Percentiles rank a stretch among this genome's conserved stretches.
Conservation (phyloP, 2,797 vertebrate genomes). For the Arrhamphus sclerolepis region DNA sequence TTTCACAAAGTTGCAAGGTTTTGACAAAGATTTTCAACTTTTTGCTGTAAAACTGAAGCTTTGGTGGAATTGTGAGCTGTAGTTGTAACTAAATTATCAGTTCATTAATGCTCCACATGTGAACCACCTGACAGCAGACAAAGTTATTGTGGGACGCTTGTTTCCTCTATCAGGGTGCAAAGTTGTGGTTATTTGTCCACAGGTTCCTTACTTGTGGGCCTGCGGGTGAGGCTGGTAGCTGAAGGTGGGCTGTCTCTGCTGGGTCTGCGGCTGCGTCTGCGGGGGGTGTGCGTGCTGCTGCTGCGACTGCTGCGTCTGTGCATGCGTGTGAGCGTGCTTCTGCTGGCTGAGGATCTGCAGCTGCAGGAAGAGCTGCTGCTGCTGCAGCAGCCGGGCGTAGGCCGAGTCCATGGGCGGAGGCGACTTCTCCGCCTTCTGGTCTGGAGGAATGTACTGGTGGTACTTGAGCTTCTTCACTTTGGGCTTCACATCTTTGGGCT, state of each 20-base stretch:
- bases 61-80: no score
- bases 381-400: constrained; percentile 95
- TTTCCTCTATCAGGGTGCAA: no score
- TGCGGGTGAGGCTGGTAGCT: constrained; percentile 87
- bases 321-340: constrained; percentile 83
- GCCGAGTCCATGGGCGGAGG: constrained; percentile 98
- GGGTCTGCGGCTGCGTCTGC: constrained; percentile 57
- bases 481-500: constrained; percentile 97
- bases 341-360: constrained; percentile 98
- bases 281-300: constrained; percentile 70
- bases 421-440: constrained; percentile 97
- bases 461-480: constrained; percentile 99
- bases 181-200: no score
- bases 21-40: no score
- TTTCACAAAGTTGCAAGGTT: no score
- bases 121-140: no score
- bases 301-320: constrained; percentile 73
- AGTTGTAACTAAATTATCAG: no score
- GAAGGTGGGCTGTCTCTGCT: constrained; percentile 86
- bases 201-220: constrained; percentile 83
- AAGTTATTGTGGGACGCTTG: no score
- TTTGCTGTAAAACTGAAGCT: no score
- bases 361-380: constrained; percentile 98
- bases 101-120: no score
- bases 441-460: constrained; percentile 97